Conservation (phyloP, 1,140 invertebrate species). For the Bombus pascuorum region DNA sequence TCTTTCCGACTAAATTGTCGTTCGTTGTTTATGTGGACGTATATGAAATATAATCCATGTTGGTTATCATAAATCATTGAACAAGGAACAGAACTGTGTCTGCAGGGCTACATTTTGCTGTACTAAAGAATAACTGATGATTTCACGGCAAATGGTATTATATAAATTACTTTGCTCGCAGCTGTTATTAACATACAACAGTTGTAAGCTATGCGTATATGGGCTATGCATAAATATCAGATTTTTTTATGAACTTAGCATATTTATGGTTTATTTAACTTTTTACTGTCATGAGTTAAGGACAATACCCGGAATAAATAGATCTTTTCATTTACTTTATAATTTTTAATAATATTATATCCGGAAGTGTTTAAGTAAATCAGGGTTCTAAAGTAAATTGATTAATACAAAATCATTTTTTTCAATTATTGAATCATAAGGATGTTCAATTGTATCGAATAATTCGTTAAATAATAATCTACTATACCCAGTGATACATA, state of each 20-base stretch:
- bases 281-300: neutral
- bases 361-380: neutral
- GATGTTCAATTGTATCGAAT: neutral
- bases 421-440: too few species aligned
- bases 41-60: slow-evolving; percentile 8
- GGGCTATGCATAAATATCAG: neutral
- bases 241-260: neutral
- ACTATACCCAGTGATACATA: too few species aligned
- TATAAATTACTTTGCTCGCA: slow-evolving; percentile 19
- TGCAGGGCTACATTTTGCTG: neutral
- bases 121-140: neutral
- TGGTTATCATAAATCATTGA: slow-evolving; percentile 32
- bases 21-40: neutral
- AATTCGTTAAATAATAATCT: neutral
- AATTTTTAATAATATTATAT: neutral
- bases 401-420: too few species aligned
- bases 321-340: too few species aligned
- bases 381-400: too few species aligned
- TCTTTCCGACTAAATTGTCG: neutral
- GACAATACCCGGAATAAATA: neutral
- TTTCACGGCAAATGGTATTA: slow-evolving; percentile 23
- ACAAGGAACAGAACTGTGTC: neutral
- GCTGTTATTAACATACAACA: neutral
- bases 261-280: neutral
- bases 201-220: too few species aligned